Percentiles rank a stretch among this genome's conserved stretches.
phyloP scores from a whole-genome alignment of 2,797 vertebrate genomes.

The Oreochromis mossambicus region DNA sequence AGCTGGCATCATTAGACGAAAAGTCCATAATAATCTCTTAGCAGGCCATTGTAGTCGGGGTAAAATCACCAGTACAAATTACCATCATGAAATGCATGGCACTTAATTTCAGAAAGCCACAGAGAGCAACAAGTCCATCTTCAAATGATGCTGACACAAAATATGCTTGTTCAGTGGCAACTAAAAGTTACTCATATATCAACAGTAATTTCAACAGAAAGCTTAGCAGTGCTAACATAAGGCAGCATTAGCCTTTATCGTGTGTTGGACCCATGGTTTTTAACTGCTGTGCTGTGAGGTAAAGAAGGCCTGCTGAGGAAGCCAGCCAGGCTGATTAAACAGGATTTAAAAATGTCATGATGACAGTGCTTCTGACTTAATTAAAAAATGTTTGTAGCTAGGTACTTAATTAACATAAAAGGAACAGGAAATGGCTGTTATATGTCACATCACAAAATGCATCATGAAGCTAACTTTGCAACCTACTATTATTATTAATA shows the following conservation, averaged over 20 bases:
- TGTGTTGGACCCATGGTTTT: neutral
- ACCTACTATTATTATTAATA: neutral
- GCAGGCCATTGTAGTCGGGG: fast-evolving
- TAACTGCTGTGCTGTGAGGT: neutral
- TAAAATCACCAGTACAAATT: neutral
- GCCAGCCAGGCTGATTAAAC: neutral
- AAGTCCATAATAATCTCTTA: neutral
- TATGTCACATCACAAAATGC: too few species aligned
- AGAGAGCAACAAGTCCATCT: neutral
- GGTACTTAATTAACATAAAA: neutral
- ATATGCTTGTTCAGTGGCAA: neutral
- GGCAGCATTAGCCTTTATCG: neutral
- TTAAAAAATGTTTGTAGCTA: neutral
- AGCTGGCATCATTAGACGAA: neutral
- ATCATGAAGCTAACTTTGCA: neutral
- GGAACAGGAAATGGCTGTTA: too few species aligned
- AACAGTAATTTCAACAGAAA: fast-evolving
- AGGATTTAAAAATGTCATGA: neutral
- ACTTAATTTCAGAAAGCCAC: neutral
- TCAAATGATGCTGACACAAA: neutral
- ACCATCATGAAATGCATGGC: neutral
- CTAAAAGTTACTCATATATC: neutral
- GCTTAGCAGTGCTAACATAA: neutral
- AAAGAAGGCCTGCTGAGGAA: neutral
- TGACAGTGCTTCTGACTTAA: neutral